Evolutionary conservation across 2,888 invertebrate species (phyloP), one percentile per base, ranked within the genome.

Genomic region (Spodoptera picta): DNA sequence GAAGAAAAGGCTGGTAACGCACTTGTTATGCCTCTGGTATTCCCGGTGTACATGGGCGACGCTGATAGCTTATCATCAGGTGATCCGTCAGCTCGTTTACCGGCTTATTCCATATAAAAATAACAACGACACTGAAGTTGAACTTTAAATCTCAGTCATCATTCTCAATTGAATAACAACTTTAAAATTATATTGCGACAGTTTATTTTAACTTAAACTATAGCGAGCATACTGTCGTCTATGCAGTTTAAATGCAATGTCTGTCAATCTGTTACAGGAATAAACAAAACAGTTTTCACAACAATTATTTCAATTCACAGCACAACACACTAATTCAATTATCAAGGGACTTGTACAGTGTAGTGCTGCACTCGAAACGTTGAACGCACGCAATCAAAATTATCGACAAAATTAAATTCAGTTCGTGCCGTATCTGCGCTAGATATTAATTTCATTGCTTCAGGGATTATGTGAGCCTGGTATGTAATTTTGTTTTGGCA

Each of bases 351-450:
- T 65, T 58, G 45, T 19, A 10, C 42, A 55, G 51, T 53, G 48
- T 10, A 55, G 48, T 10, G 49, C 19, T 71, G 66, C 73, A 75
- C 62, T 63, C 49, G 62, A 65, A 49, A 36, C 36, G 9, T 36
- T 36, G 36, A 36, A 7, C 62, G 59, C 51, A 75, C 43, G 49
- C 44, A 57, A 63, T 66, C 48, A 63, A 44, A 58, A 51, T 60
- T 75, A 75, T 70, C 62, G 55, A 53, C 57, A 46, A 49, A 60
- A 73, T 66, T 75, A 70, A 75, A 66, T 62, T 69, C 46, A 27
- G 49, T 19, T 12, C 19, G 55, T 69, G 12, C 43, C 24, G 7
- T 61, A 58, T 58, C 51, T 41, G 12, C 14, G 23, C 12, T 31
- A 27, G 23, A 48, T 46, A 56, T 57, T 57, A 45, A 49, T 55